Percentiles rank a stretch among this genome's conserved stretches.
Evolutionary conservation across 2,113 vertebrate genomes (phyloP).

Genomic region (Bombycilla garrulus): DNA sequence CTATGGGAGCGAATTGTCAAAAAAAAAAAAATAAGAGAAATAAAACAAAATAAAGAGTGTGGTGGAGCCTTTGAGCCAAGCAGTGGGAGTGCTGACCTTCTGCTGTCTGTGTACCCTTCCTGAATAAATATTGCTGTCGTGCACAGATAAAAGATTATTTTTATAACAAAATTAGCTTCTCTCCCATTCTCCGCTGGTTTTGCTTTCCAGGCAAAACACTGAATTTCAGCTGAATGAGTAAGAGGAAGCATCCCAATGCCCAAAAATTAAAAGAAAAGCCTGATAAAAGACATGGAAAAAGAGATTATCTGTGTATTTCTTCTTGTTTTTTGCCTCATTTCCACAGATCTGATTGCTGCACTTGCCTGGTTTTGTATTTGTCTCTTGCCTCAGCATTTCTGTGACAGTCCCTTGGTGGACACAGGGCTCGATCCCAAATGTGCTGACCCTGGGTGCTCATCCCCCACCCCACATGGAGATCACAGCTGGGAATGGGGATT

Average conservation of each 20-base stretch:
- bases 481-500: not conserved
- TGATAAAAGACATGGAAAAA: not conserved
- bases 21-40: not conserved
- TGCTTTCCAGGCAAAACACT: not conserved
- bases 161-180: constrained; percentile 6
- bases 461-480: not conserved
- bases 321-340: not conserved
- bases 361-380: not conserved
- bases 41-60: not conserved
- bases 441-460: fast-evolving
- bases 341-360: not conserved
- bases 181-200: not conserved
- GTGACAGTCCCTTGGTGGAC: not conserved
- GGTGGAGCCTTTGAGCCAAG: constrained; percentile 8
- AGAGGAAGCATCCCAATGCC: fast-evolving
- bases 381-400: not conserved
- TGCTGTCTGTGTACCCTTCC: not conserved
- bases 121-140: constrained; percentile 19
- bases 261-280: not conserved
- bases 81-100: constrained; percentile 5
- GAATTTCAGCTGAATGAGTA: not conserved
- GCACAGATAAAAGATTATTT: constrained; percentile 39
- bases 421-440: fast-evolving
- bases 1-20: not conserved
- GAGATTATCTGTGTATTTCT: not conserved